A percentile compares a stretch with the other conserved stretches of the same genome.
Evolutionary conservation across 2,113 vertebrate species (phyloP).

Genomic region (Zosterops hypoxanthus): DNA sequence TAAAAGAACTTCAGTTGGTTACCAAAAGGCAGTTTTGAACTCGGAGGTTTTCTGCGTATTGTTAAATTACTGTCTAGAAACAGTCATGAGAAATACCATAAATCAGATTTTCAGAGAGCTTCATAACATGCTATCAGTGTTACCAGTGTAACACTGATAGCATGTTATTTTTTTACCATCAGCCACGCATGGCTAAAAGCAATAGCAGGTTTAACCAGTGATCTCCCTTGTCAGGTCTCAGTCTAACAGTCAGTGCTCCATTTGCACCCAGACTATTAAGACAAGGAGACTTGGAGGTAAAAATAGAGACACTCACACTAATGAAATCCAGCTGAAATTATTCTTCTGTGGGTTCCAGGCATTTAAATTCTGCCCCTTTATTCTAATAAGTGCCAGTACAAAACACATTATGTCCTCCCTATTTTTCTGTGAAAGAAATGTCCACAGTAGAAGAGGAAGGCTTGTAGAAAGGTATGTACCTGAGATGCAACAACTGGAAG

Average conservation of each 20-base stretch:
- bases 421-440: neutral
- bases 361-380: neutral
- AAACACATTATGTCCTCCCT: neutral
- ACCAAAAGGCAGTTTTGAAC: neutral
- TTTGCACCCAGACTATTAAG: neutral
- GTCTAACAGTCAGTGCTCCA: neutral
- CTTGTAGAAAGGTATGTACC: neutral
- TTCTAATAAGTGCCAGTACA: neutral
- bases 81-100: neutral
- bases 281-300: neutral
- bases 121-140: neutral
- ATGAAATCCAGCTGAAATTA: neutral
- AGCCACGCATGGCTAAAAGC: neutral
- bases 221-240: neutral
- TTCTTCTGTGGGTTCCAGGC: neutral
- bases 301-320: neutral
- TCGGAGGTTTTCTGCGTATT: neutral
- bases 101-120: neutral
- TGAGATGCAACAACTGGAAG: neutral
- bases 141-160: neutral
- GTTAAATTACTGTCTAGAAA: neutral
- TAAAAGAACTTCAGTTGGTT: neutral
- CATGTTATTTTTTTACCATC: neutral
- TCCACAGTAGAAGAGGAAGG: neutral
- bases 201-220: neutral